phyloP scores from a whole-genome alignment of 2,888 invertebrate species.

The Agelastica alni region DNA sequence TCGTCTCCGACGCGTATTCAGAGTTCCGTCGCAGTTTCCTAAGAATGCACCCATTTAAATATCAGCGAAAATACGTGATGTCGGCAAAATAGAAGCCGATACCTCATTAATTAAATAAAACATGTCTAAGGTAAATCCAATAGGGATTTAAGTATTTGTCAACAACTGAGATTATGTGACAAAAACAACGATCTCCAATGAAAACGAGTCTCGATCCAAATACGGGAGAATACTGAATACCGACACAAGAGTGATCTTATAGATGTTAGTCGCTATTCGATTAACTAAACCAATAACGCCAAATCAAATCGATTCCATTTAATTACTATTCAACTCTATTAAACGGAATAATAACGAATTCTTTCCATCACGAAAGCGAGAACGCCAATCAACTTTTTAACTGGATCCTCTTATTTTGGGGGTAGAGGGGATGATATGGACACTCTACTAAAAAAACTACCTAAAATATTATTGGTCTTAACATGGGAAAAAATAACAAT shows the following conservation, averaged over 20 bases:
- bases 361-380: too few relatives aligned
- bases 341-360: too few relatives aligned
- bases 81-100: constrained; percentile 47
- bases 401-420: too few relatives aligned
- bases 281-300: too few relatives aligned
- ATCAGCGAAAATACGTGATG: constrained; percentile 48
- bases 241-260: constrained; percentile 39
- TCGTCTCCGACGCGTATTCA: constrained; percentile 37
- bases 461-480: too few relatives aligned
- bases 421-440: too few relatives aligned
- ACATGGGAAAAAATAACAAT: too few relatives aligned
- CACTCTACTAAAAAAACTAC: too few relatives aligned
- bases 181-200: constrained; percentile 51
- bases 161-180: constrained; percentile 54
- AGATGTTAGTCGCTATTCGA: too few relatives aligned
- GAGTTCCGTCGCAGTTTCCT: constrained; percentile 32
- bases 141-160: constrained; percentile 54
- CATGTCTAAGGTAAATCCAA: constrained; percentile 52
- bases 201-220: constrained; percentile 48
- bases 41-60: constrained; percentile 46
- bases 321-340: too few relatives aligned
- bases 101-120: constrained; percentile 54
- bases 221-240: constrained; percentile 52
- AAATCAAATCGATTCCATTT: too few relatives aligned
- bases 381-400: too few relatives aligned